Conservation (phyloP, 2,113 vertebrate genomes). For the Geococcyx californianus region DNA sequence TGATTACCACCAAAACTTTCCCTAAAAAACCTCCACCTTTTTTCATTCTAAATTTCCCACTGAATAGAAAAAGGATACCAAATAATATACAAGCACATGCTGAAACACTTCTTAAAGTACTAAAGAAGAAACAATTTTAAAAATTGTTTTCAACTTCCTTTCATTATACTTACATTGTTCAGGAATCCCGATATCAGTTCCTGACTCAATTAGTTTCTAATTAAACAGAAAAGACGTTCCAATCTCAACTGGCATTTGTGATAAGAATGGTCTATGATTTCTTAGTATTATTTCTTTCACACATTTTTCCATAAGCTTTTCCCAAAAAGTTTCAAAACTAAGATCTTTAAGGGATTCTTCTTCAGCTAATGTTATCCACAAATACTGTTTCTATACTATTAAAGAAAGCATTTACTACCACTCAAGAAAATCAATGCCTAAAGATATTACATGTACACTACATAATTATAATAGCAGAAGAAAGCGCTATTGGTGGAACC, state of each 20-base stretch:
- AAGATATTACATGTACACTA: not conserved
- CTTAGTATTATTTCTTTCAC: not conserved
- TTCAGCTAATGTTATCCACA: not conserved
- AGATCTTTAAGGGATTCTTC: not conserved
- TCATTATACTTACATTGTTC: not conserved
- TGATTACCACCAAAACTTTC: not conserved
- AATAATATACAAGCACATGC: not conserved
- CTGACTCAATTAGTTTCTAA: not conserved
- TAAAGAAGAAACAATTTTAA: not conserved
- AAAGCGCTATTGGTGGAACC: not conserved
- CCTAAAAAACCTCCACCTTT: fast-evolving
- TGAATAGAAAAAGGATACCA: not conserved
- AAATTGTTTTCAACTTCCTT: not conserved
- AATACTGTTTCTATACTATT: not conserved
- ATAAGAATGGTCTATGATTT: not conserved
- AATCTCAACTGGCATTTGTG: not conserved
- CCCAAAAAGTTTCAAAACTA: not conserved
- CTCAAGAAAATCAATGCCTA: not conserved
- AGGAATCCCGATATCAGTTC: not conserved
- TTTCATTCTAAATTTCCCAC: not conserved
- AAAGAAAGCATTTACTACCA: not conserved
- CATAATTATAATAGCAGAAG: not conserved
- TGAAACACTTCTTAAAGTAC: not conserved
- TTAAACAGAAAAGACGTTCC: not conserved
- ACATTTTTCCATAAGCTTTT: not conserved